These are phyloP conservation scores for Dendroctonus ponderosae DNA, from an alignment of 1,140 invertebrate genomes.

Conservation along the genomic window DNA sequence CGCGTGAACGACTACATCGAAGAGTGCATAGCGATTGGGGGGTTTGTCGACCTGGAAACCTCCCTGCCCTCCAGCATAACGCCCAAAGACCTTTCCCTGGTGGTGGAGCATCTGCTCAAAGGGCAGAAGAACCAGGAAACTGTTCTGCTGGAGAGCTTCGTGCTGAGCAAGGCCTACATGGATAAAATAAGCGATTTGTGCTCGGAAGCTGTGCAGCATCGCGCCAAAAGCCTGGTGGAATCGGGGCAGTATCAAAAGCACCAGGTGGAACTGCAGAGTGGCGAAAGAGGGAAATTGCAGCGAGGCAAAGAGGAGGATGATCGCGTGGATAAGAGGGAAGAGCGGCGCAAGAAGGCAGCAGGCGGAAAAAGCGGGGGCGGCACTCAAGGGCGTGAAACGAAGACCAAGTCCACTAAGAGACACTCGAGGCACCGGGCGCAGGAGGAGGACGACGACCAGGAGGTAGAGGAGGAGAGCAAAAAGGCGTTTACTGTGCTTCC, in stretches of 20 bases:
- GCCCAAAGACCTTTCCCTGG: slow-evolving; percentile 69
- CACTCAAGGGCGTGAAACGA: slow-evolving; percentile 90
- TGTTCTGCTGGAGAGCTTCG: slow-evolving; percentile 56
- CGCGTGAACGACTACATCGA: slow-evolving; percentile 82
- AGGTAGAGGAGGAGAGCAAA: slow-evolving; percentile 53
- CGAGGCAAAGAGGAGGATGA: slow-evolving; percentile 52
- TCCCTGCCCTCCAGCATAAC: slow-evolving; percentile 79
- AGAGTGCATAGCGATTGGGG: slow-evolving; percentile 72
- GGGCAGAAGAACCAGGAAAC: slow-evolving; percentile 53
- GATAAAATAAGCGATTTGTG: slow-evolving; percentile 69
- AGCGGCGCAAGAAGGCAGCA: slow-evolving; percentile 82
- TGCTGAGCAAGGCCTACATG: slow-evolving; percentile 66
- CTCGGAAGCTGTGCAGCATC: slow-evolving; percentile 65
- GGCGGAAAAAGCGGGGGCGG: slow-evolving; percentile 86
- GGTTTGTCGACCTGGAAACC: slow-evolving; percentile 77
- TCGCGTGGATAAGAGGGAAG: slow-evolving; percentile 79
- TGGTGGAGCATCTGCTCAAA: slow-evolving; percentile 67
- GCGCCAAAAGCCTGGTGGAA: slow-evolving; percentile 70
- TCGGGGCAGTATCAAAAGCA: slow-evolving; percentile 65
- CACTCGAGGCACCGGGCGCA: slow-evolving; percentile 54
- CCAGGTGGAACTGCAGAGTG: slow-evolving; percentile 60
- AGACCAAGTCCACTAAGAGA: slow-evolving; percentile 91
- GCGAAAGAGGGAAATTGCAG: slow-evolving; percentile 47
- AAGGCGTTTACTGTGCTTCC: slow-evolving; percentile 64
- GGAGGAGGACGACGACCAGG: slow-evolving; percentile 61